Percentiles rank a stretch among this genome's conserved stretches.
These are phyloP conservation scores for Callitettix versicolor DNA, from an alignment of 1,140 invertebrate species.

Conservation along the genomic window DNA sequence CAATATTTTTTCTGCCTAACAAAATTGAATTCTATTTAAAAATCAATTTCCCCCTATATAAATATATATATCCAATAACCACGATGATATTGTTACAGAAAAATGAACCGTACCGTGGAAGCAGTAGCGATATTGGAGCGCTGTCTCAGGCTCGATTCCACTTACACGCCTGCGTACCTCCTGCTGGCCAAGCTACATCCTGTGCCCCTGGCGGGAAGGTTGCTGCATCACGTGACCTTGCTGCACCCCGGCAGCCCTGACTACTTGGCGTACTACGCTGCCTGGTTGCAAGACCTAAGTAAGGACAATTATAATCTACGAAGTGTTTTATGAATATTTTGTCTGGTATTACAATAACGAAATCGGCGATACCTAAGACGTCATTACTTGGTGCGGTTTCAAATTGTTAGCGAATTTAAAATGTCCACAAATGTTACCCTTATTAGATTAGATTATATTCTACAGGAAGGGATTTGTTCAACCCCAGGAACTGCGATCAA, in stretches of 20 bases:
- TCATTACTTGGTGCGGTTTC: background rate
- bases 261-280: slow-evolving; percentile 52
- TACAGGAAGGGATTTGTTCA: no score
- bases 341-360: background rate
- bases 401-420: no score
- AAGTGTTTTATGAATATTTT: no score
- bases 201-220: slow-evolving; percentile 37
- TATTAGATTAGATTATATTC: background rate
- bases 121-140: slow-evolving; percentile 54
- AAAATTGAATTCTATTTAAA: no score
- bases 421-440: background rate
- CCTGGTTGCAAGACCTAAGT: slow-evolving; percentile 54
- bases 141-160: slow-evolving; percentile 50
- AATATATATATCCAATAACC: no score
- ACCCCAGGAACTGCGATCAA: no score
- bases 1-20: no score
- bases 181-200: slow-evolving; percentile 45
- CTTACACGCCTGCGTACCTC: slow-evolving; percentile 55
- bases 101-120: slow-evolving; percentile 50
- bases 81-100: no score
- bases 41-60: no score
- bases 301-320: no score
- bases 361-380: background rate
- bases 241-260: slow-evolving; percentile 53
- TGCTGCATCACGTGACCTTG: slow-evolving; percentile 43